Conservation (phyloP, 64 coral and sea anemone species). For the Anthopleura sola region DNA sequence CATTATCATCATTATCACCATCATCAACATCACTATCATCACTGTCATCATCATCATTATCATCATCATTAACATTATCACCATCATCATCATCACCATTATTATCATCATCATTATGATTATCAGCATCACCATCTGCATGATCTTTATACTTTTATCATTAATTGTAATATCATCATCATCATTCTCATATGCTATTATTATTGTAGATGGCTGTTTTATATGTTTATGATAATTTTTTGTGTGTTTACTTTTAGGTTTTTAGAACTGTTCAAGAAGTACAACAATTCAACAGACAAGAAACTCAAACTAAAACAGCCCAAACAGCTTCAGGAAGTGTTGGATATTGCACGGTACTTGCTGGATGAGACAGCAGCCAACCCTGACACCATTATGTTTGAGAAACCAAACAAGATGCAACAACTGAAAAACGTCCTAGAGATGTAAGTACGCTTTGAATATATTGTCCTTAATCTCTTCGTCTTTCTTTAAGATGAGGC, state of each 20-base stretch:
- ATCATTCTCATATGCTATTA: not conserved
- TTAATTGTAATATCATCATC: not conserved
- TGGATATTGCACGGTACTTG: conserved; percentile 78
- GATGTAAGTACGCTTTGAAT: conserved; percentile 87
- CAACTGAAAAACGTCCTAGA: conserved; percentile 89
- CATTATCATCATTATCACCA: not conserved
- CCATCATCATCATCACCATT: not conserved
- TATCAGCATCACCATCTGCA: not conserved
- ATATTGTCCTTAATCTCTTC: no score
- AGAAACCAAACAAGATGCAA: conserved; percentile 70
- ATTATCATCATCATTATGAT: not conserved
- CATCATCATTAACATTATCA: not conserved
- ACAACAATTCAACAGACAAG: conserved; percentile 68
- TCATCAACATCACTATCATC: not conserved
- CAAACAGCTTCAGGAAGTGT: conserved; percentile 79
- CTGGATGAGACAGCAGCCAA: conserved; percentile 44
- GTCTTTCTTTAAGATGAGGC: no score
- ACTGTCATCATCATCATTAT: not conserved
- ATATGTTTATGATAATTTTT: no score
- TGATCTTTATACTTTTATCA: not conserved
- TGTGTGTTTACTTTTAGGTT: conserved; percentile 34
- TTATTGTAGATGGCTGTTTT: not conserved
- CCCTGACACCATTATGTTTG: conserved; percentile 60
- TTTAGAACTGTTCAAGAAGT: conserved; percentile 81
- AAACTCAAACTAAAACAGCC: conserved; percentile 85